Base-by-base conservation (phyloP, 2,797 vertebrate species). In the Hephaestus fuliginosus region DNA sequence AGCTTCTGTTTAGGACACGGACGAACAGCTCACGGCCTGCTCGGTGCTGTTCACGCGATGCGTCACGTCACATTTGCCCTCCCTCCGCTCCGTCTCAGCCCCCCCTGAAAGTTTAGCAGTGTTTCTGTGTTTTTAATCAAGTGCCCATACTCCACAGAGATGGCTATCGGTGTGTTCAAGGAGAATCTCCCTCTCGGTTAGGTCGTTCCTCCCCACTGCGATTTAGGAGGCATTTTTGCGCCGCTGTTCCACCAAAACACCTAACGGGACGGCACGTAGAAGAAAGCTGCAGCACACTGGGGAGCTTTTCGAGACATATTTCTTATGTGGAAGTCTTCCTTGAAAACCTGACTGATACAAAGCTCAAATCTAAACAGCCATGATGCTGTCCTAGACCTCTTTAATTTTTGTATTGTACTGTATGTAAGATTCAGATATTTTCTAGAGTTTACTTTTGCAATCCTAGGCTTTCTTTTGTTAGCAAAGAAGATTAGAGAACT, bases 271-370 rank as follows among this genome's bases (percentile, higher is more conserved):
- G 25, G 62, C 25, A 10, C 81, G 62, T 71, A 70, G 79, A 77
- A 39, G 82, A 79, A 79, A 75, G 74, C 87, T 72, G 85, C 86
- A 89, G 91, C 89, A 93, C 95, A 93, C 87, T 82, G 84, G 82
- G 94, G 90, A 92, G 95, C 94, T 83, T 88, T 89, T 81, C 39
- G 20, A 88, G 84, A 90, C 82, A 76, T 78, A 76, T 87, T 96
- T 96, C 93, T 95, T 92, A 93, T 95, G 95, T 96, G 97, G 94
- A 96, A 95, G 97, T 98, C 97, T 98, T 99, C 96, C 97, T 95
- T 96, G 93, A 96, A 95, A 96, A 65, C 81, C 78, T 94, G 95
- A 96, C 95, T 95, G 94, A 96, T 95, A 93, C 92, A 91, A 94
- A 91, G 90, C 92, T 94, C 89, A 91, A 93, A 91, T 88, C 80